Conservation (phyloP, 2,113 vertebrate genomes). For the Osmerus mordax region DNA sequence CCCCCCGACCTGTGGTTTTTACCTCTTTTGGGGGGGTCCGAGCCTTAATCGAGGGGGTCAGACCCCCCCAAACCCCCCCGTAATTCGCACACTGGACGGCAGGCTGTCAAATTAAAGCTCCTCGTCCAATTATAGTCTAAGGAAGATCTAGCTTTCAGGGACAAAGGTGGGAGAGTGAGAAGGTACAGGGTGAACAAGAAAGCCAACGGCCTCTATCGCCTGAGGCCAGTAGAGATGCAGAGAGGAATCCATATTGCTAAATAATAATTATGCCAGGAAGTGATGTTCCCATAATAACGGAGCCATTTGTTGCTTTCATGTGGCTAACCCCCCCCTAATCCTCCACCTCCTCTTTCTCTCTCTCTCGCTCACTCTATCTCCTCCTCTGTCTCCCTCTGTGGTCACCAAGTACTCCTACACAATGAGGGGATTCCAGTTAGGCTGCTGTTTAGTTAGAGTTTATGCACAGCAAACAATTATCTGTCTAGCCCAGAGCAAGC, state of each 20-base stretch:
- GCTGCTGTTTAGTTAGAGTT: conserved; percentile 70
- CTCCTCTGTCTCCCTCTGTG: conserved; percentile 51
- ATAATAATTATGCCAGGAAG: conserved; percentile 70
- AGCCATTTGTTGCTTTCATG: conserved; percentile 72
- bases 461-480: conserved; percentile 76
- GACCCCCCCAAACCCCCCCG: too few species aligned
- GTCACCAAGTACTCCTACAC: conserved; percentile 71
- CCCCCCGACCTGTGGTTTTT: too few species aligned
- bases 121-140: conserved; percentile 60
- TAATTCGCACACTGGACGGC: neutral
- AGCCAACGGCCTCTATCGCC: conserved; percentile 49
- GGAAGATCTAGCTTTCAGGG: conserved; percentile 54
- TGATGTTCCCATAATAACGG: conserved; percentile 73
- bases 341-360: conserved; percentile 33
- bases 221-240: conserved; percentile 56
- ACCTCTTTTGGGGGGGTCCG: too few species aligned
- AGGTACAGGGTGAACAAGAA: conserved; percentile 57
- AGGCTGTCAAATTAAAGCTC: conserved; percentile 49
- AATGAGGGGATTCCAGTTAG: conserved; percentile 70
- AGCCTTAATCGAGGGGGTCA: too few species aligned
- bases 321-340: conserved; percentile 66
- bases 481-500: conserved; percentile 69
- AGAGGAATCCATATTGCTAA: conserved; percentile 62
- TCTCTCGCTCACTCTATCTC: conserved; percentile 19
- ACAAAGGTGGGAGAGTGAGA: conserved; percentile 38